A percentile compares a stretch with the other conserved stretches of the same genome.
Conservation (phyloP, 1,140 invertebrate species). For the Lordiphosa stackelbergi region DNA sequence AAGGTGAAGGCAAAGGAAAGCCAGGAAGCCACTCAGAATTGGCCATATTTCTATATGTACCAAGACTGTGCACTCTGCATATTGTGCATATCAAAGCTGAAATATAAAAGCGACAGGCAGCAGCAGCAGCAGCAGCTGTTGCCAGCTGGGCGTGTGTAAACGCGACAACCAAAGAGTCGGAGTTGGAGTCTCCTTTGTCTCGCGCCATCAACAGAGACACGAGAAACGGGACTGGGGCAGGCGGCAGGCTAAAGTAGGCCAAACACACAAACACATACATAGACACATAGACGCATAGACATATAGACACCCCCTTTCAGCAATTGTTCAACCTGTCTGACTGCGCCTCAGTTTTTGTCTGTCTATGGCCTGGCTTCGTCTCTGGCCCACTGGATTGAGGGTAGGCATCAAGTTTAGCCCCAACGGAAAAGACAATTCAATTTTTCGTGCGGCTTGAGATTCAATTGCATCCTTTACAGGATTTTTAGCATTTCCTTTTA, state of each 20-base stretch:
- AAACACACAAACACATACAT: slow-evolving; percentile 31
- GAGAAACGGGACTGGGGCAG: slow-evolving; percentile 8
- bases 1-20: slow-evolving; percentile 28
- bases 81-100: slow-evolving; percentile 29
- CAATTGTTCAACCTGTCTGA: slow-evolving; percentile 6
- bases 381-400: background rate
- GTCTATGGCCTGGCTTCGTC: slow-evolving; percentile 19
- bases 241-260: slow-evolving; percentile 54
- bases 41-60: slow-evolving; percentile 16
- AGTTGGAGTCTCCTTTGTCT: slow-evolving; percentile 18
- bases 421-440: too few species aligned
- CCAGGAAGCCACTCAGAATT: background rate
- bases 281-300: slow-evolving; percentile 4
- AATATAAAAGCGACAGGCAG: slow-evolving; percentile 19
- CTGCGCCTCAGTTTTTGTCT: slow-evolving; percentile 13
- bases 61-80: slow-evolving; percentile 5
- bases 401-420: slow-evolving; percentile 25
- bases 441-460: too few species aligned
- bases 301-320: slow-evolving; percentile 3
- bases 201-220: slow-evolving; percentile 31
- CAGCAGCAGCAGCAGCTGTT: slow-evolving; percentile 58
- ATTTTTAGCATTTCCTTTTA: too few species aligned
- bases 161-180: slow-evolving; percentile 29
- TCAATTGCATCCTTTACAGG: too few species aligned
- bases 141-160: slow-evolving; percentile 59